Conservation (phyloP, 1,140 invertebrate species). For the Bombus breviceps region DNA sequence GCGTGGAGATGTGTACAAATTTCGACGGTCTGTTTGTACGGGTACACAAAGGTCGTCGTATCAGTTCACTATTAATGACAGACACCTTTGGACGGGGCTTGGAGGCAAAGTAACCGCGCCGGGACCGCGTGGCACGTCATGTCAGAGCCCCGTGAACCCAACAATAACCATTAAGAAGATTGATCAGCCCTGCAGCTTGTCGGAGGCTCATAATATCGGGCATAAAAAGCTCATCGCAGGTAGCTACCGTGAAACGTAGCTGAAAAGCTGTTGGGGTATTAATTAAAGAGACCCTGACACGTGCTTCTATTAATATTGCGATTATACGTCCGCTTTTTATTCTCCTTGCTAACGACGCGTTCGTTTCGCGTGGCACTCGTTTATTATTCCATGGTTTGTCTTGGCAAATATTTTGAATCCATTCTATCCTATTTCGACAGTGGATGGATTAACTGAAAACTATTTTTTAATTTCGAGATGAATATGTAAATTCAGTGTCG, state of each 20-base stretch:
- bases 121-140: conserved; percentile 46
- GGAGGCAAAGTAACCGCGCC: conserved; percentile 38
- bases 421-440: not conserved
- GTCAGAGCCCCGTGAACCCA: conserved; percentile 36
- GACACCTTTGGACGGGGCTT: conserved; percentile 36
- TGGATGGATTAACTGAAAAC: too few relatives aligned
- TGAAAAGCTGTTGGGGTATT: conserved; percentile 43
- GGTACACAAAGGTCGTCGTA: conserved; percentile 23
- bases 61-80: conserved; percentile 51
- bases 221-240: conserved; percentile 48
- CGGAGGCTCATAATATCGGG: conserved; percentile 24
- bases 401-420: not conserved
- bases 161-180: conserved; percentile 59
- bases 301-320: conserved; percentile 38
- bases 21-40: conserved; percentile 39
- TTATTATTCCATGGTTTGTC: too few relatives aligned
- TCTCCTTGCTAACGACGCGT: not conserved
- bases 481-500: too few relatives aligned
- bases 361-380: not conserved
- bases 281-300: conserved; percentile 40
- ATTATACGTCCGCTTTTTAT: conserved; percentile 7
- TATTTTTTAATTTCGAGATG: too few relatives aligned
- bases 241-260: conserved; percentile 40
- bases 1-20: conserved; percentile 27
- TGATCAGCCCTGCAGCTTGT: conserved; percentile 48